Evolutionary conservation across 2,113 vertebrate genomes (phyloP), one percentile per base, ranked within the genome.

Genomic region (Phaethon lepturus): DNA sequence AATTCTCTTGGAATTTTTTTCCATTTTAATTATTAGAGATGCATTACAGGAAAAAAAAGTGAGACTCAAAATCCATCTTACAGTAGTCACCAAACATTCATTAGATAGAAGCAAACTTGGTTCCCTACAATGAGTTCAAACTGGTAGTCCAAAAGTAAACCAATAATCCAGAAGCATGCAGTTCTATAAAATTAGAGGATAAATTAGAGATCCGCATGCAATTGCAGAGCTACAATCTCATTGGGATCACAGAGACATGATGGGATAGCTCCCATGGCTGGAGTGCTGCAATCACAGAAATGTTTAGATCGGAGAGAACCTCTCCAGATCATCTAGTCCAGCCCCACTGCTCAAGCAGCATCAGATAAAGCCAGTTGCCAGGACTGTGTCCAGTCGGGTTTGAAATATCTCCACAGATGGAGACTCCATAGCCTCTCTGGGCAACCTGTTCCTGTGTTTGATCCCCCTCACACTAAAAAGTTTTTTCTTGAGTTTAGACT

Each of bases 1-100:
- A 74, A 88, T 58, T 59, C 11, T 71, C 42, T 72, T 80, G 19
- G 26, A 72, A 15, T 38, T 68, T 74, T 92, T 50, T 74, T 79
- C 92, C 17, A 52, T 67, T 86, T 40, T 52, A 83, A 72, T 49
- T 60, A 64, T 90, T 92, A 64, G 62, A 64, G 33, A 68, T 87
- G n/a, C 18, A 60, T 85, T 82, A 64, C 47, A 72, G 44, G 44
- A 78, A 90, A 22, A 67, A 90, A 94, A 83, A 66, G 13, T 1
- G 18, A 83, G 55, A 59, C 10, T 92, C 50, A 80, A 83, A 86
- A 86, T 66, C 45, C 42, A 62, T 64, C 24, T 83, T 66, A 45
- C 6, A 64, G 53, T 29, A 67, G 29, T 33, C 42, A 76, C 49
- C 23, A 89, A 86, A 86, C 29, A 76, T 64, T 77, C 40, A 47